Evolutionary conservation across 2,888 invertebrate species (phyloP).

Genomic region (Halocaridina rubra): DNA sequence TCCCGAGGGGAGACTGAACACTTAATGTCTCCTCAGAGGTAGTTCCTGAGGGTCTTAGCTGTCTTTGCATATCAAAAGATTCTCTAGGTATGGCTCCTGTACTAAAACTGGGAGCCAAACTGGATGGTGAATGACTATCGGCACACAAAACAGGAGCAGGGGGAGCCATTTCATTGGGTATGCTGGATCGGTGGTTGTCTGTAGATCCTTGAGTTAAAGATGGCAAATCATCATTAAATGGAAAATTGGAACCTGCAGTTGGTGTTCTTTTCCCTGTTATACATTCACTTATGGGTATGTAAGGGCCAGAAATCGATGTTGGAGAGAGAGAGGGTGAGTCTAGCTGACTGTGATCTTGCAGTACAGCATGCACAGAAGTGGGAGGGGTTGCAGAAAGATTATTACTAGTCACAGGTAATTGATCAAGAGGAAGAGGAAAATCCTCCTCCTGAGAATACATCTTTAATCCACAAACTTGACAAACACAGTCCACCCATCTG

Average conservation of each 20-base stretch:
- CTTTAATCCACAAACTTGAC: slow-evolving; percentile 89
- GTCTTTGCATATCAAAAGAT: slow-evolving; percentile 35
- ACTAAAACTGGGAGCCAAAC: slow-evolving; percentile 22
- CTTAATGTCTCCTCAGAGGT: slow-evolving; percentile 42
- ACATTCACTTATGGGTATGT: slow-evolving; percentile 93
- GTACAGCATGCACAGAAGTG: slow-evolving; percentile 27
- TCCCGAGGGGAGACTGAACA: slow-evolving; percentile 45
- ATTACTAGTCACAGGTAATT: slow-evolving; percentile 36
- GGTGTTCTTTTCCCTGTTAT: slow-evolving; percentile 77
- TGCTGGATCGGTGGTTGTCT: slow-evolving; percentile 50
- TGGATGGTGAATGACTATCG: slow-evolving; percentile 36
- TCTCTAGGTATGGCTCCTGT: slow-evolving; percentile 53
- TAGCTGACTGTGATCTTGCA: slow-evolving; percentile 21
- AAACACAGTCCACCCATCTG: slow-evolving; percentile 94
- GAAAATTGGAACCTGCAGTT: slow-evolving; percentile 26
- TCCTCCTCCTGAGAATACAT: slow-evolving; percentile 75
- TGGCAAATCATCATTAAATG: slow-evolving; percentile 34
- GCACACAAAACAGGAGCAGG: slow-evolving; percentile 38
- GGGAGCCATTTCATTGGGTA: slow-evolving; percentile 59
- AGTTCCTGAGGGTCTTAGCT: slow-evolving; percentile 31
- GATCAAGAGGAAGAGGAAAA: slow-evolving; percentile 24
- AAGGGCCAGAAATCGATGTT: slow-evolving; percentile 77
- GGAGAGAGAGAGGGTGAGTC: slow-evolving; percentile 55
- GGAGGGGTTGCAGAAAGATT: slow-evolving; percentile 53
- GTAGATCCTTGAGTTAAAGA: not conserved